These are phyloP conservation scores for Heteromormyrus szaboi DNA, from an alignment of 2,797 vertebrate genomes.

Conservation along the genomic window DNA sequence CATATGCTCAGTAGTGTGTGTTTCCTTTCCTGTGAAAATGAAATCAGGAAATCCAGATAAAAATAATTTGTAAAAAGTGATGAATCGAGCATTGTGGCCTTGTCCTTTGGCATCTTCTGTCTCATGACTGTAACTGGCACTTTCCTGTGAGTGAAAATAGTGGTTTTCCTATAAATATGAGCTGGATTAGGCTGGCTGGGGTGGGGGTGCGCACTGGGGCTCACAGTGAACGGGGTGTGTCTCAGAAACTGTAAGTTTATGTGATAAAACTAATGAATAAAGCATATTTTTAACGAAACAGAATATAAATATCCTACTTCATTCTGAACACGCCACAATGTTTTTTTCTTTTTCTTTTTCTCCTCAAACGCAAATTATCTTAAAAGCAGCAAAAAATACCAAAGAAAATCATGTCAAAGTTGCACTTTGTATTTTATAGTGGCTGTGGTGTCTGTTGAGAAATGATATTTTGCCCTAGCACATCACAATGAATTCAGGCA, in stretches of 20 bases:
- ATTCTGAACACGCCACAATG: neutral
- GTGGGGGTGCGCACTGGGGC: neutral
- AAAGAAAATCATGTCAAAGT: neutral
- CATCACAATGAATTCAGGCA: neutral
- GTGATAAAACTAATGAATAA: neutral
- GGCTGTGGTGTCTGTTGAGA: neutral
- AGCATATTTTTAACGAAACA: neutral
- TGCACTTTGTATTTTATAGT: neutral
- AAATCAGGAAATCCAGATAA: conserved; percentile 27
- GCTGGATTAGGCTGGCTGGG: neutral
- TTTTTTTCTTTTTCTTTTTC: neutral
- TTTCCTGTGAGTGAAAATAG: conserved; percentile 38
- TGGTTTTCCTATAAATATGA: conserved; percentile 22
- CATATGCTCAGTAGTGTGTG: neutral
- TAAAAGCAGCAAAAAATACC: neutral
- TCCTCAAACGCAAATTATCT: neutral
- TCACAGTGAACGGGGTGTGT: neutral
- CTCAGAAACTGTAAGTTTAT: neutral
- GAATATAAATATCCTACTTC: neutral
- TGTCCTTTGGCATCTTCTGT: conserved; percentile 35
- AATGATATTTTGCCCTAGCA: neutral
- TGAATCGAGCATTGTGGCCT: conserved; percentile 12
- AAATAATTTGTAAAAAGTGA: conserved; percentile 26
- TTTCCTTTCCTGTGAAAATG: conserved; percentile 23
- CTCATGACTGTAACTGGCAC: conserved; percentile 21